Base-by-base conservation (phyloP, 2,797 vertebrate genomes). In the Chaenodraco wilsoni region DNA sequence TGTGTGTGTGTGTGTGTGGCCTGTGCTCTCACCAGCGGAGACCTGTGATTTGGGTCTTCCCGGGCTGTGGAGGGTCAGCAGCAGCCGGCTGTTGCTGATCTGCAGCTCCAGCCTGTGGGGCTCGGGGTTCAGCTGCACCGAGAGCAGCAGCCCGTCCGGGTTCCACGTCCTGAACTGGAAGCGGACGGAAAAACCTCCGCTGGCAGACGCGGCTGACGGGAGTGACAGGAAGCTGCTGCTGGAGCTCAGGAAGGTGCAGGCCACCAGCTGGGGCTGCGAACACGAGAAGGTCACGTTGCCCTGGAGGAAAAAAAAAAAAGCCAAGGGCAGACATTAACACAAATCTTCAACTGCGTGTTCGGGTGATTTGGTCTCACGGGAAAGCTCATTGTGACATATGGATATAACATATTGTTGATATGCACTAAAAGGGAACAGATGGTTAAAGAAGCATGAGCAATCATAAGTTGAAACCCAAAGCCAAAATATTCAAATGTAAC, bases 121-220 rank as follows among this genome's bases (percentile, higher is more conserved):
- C 78, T 93, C 94, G 69, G 92, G 95, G 75, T 93, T 94, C 58
- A 98, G 92, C 54, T 91, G 89, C 0, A 94, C 93, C 45, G 95
- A 96, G 54, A 99, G 89, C 65, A 99, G 95, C 51, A 98, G 94
- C 43, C 97, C 97, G 0, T 98, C 95, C 8, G 92, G 87, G 91
- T 98, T 99, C 98, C 98, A 99, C 0, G 97, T 99, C 82, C 98
- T 95, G 91, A 99, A 98, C 94, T 99, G 97, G 90, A 99, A 96
- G 73, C 95, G 96, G 44, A 97, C 93, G 0, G 96, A 95, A 72
- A 98, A 93, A 1, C 95, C 96, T 3, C 96, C 96, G 0, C 69
- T 27, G 58, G 83, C 63, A 7, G 96, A 83, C 12, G 93, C 49
- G 0, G 94, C 95, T 0, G 96, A 94, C 46, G 96, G 96, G 57